Evolutionary conservation across 2,113 vertebrate genomes (phyloP), one percentile per base, ranked within the genome.

Genomic region (Myrmecobius fasciatus): DNA sequence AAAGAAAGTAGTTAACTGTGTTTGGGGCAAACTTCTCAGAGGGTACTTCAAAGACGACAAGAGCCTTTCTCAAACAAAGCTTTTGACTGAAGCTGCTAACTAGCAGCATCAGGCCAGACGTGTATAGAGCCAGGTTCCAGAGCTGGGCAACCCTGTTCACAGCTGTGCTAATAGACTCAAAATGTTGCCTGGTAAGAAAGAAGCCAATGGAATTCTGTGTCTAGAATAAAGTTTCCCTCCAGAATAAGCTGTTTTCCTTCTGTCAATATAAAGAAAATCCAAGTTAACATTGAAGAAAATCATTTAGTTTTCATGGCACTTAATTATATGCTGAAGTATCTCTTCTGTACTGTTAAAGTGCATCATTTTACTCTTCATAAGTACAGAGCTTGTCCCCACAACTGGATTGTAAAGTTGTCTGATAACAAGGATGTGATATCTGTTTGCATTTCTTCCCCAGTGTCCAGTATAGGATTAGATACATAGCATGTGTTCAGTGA

Each of bases 311-410:
- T 43, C 36, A 28, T 7, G 46, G 53, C 3, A 22, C 17, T 47
- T 12, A 1, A 25, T 43, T 1, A 28, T 22, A 83, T 24, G 17
- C 6, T 83, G n/a, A 1, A 48, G 0, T 11, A 56, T 47, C 28
- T 49, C 25, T 25, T 25, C 0, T 2, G 0, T 12, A 25, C 36
- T 36, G 3, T 31, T 90, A 0, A 5, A 0, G 2, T 51, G 20
- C 56, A 3, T 22, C 31, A 1, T 0, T 0, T 47, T n/a, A 28
- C 31, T 26, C 48, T 8, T 6, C 46, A 28, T 51, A 22, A 7
- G 3, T 25, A 56, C 14, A 10, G 25, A n/a, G 43, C 91, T 43
- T 0, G 36, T 75, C 17, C 67, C 17, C 67, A 67, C 60, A 75
- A 12, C 12, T n/a, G n/a, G 31, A 67, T 20, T 83, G 56, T 36